Evolutionary conservation across 2,888 invertebrate species (phyloP), one percentile per base, ranked within the genome.

Genomic region (Emmelina monodactyla): DNA sequence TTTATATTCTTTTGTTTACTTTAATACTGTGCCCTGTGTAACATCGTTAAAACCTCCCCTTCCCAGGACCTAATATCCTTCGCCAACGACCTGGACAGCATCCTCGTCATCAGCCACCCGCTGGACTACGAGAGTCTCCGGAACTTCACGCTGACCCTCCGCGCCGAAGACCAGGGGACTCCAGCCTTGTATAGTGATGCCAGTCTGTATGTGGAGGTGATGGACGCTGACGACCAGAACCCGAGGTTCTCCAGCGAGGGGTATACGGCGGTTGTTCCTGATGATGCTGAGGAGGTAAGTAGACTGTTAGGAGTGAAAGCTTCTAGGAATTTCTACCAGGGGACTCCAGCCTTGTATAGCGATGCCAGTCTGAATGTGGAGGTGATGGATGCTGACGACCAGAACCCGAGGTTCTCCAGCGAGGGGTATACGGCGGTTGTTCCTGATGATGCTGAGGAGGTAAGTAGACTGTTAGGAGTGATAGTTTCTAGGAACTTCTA

Each of bases 151-250:
- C 84, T 94, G 12, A 83, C 83, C 31, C 83, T 94, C 34, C 71
- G 88, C 3, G 88, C 88, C 0, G 82, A 88, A 71, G 94, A 94
- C 70, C 90, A 89, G 61, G 94, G 93, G 14, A 83, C 85, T 29
- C 93, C 94, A 2, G 88, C 94, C 0, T 84, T 85, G 47, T 85
- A 84, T 53, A 87, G 88, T 25, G 90, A 92, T 52, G 89, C 94
- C 0, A 70, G 82, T 16, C 82, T 95, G 2, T 83, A 84, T 2
- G 89, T 95, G 1, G 86, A 59, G 31, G 88, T 94, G 29, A 85
- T 92, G 14, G 94, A 94, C 62, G 93, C 94, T 0, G 94, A 94
- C 54, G 94, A 94, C 65, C 94, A 94, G 71, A 94, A 94, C 76
- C 94, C 94, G 0, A 84, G 84, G 50, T 94, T 94, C 59, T 57